Evolutionary conservation across 1,140 invertebrate genomes (phyloP), one percentile per base, ranked within the genome.

Genomic region (Drosophila hydei): DNA sequence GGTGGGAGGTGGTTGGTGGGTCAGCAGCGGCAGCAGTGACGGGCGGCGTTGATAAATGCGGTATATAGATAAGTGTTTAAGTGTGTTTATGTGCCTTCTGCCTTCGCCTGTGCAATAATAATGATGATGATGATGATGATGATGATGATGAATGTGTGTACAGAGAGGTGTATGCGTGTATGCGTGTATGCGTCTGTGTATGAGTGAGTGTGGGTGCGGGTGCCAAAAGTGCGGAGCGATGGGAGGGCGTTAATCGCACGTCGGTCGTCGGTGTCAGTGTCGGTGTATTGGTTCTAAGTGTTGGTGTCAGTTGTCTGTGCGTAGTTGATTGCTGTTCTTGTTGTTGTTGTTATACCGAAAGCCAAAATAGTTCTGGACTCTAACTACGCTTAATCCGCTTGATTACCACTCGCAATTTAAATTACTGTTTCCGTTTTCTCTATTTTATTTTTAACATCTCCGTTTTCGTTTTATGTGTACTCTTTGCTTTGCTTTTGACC

Each of bases 351-450:
- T 50, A 43, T 72, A 33, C 50, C 71, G 62, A 59, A 55, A 36
- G 58, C 72, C 45, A 72, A 73, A 84, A 76, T 55, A 64, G 59
- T 42, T 56, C 50, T 69, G 56, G n/a, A 50, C 52, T 75, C 21
- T 64, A 45, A 75, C 59, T 54, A 59, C 74, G 56, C 73, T 56
- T 60, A 69, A 79, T 79, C 67, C 73, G 76, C 72, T 79, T 73
- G 72, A 79, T 79, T 72, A 72, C 72, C 76, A 81, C 80, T 73
- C 63, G 74, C 43, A 79, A 76, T 84, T 85, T 65, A 72, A 79
- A 85, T 79, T 54, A 76, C 61, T 64, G 61, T 83, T 75, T 72
- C 72, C 68, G 65, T 62, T 69, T 69, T 63, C 64, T 77, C 27
- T 68, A 63, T 59, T 69, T 65, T 75, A 69, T 77, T 83, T 79